A percentile compares a stretch with the other conserved stretches of the same genome.
Evolutionary conservation across 2,113 vertebrate genomes (phyloP).

Genomic region (Anarrhichthys ocellatus): DNA sequence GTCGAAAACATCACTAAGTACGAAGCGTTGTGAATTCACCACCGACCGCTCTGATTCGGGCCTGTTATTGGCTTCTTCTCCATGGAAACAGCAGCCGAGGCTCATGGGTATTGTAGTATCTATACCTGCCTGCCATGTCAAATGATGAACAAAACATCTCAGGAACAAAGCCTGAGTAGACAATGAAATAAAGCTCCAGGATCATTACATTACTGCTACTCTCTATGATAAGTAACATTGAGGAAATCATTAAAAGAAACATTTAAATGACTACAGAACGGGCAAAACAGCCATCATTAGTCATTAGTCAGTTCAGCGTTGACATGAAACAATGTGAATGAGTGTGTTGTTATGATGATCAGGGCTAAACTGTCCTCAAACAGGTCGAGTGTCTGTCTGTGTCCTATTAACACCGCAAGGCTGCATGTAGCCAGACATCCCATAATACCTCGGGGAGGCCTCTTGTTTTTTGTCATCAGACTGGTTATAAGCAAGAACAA

Average conservation of each 20-base stretch:
- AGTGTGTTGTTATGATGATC: constrained; percentile 35
- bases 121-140: background rate
- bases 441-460: constrained; percentile 25
- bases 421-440: constrained; percentile 25
- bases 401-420: constrained; percentile 28
- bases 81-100: background rate
- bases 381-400: constrained; percentile 5
- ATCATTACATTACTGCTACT: too few species aligned
- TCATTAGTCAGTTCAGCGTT: background rate
- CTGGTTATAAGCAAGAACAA: constrained; percentile 36
- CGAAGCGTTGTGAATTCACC: background rate
- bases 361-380: constrained; percentile 40
- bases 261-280: too few species aligned
- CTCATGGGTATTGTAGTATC: background rate
- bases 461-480: constrained; percentile 27
- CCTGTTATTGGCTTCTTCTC: background rate
- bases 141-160: background rate
- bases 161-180: background rate
- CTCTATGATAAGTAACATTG: too few species aligned
- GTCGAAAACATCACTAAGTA: background rate
- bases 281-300: background rate
- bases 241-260: too few species aligned
- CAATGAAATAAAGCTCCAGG: background rate
- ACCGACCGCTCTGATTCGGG: too few species aligned
- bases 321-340: constrained; percentile 20